Evolutionary conservation across 2,888 invertebrate genomes (phyloP), one percentile per base, ranked within the genome.

Genomic region (Unio pictorum): DNA sequence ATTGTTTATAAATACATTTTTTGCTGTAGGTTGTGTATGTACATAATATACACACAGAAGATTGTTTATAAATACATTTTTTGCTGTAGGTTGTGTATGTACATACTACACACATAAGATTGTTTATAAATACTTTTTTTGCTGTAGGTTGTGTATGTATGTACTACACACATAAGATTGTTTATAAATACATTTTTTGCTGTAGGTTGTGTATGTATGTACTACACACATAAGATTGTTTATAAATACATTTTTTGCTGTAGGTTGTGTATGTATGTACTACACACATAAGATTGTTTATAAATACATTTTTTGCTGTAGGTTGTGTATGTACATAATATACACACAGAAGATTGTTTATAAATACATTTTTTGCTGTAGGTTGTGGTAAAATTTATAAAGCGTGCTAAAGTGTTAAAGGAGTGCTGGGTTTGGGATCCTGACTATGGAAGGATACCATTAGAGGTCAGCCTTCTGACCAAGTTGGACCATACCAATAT

Each of bases 371-470:
- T 64, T 68, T 64, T 57, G 66, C 65, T 65, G 23, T 79, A 92
- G 91, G 93, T 94, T 1, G 93, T 94, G 3, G 93, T 94, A 58
- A 94, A 94, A 90, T 94, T 94, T 81, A 94, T 94, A 67, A 89
- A 93, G 66, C 94, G 94, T 82, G 92, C 92, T 79, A 94, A 94
- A 82, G 93, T 94, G n/a, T 92, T 93, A 75, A 91, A 92, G 5
- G 93, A 93, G 81, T 92, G 93, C 83, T 93, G 93, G 93, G 92
- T 93, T 64, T 91, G 92, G 8, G 86, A 88, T 69, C 68, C 71
- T n/a, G 68, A 70, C 4, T 76, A 88, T 18, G 92, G 92, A 0
- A 88, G 91, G 66, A 91, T 94, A 65, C 94, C 94, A 7, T 89
- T 94, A 55, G 94, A 94, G 86, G 92, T 94, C 26, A 92, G 93